phyloP scores from a whole-genome alignment of 2,113 vertebrate genomes.

The Fukomys damarensis region DNA sequence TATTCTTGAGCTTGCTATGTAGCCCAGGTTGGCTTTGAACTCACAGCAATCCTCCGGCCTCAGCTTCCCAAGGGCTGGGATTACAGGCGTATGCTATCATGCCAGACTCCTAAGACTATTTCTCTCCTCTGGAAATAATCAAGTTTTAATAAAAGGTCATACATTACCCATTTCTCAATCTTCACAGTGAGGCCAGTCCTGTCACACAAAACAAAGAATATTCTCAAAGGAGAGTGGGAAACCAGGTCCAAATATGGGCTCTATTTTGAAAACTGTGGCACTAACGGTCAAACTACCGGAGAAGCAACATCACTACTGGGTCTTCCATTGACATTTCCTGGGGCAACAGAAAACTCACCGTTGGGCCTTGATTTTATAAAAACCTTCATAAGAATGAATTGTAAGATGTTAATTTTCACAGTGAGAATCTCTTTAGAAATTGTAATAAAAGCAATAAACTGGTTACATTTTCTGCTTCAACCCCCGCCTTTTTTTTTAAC shows the following conservation, averaged over 20 bases:
- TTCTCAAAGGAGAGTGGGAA: neutral
- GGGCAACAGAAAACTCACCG: rapidly evolving
- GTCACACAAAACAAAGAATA: neutral
- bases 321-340: rapidly evolving
- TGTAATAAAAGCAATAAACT: neutral
- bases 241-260: neutral
- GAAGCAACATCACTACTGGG: neutral
- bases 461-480: neutral
- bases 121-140: neutral
- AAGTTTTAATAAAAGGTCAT: neutral
- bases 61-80: no score
- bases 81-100: no score
- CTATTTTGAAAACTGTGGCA: rapidly evolving
- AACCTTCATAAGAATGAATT: neutral
- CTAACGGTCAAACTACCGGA: rapidly evolving
- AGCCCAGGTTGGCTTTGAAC: no score
- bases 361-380: neutral
- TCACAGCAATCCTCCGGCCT: no score
- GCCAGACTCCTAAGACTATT: no score
- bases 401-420: neutral
- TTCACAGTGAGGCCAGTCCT: neutral
- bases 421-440: neutral
- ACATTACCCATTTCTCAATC: neutral
- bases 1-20: no score
- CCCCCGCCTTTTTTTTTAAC: neutral